Conservation (phyloP, 2,888 invertebrate genomes). For the Linnaemya tessellans region DNA sequence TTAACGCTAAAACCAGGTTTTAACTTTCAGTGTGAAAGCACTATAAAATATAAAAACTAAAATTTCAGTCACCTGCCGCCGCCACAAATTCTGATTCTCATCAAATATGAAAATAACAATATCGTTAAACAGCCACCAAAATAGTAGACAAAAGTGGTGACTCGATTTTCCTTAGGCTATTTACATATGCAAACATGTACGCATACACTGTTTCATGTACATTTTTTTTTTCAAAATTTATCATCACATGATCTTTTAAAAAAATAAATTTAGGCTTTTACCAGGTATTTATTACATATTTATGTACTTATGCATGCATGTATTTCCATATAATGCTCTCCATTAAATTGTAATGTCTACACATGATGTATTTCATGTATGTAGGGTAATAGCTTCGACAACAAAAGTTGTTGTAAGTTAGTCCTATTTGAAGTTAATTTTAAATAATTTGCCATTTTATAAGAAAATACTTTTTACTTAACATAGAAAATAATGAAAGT, state of each 20-base stretch:
- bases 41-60: too few relatives aligned
- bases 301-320: constrained; percentile 4
- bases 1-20: too few relatives aligned
- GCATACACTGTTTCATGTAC: neutral
- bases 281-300: constrained; percentile 13
- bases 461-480: constrained; percentile 70
- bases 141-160: too few relatives aligned
- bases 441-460: constrained; percentile 78
- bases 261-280: constrained; percentile 33
- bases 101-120: too few relatives aligned
- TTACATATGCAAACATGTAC: too few relatives aligned
- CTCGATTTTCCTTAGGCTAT: too few relatives aligned
- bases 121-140: too few relatives aligned
- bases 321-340: constrained; percentile 13
- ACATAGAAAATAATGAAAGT: constrained; percentile 81
- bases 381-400: constrained; percentile 34
- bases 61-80: too few relatives aligned
- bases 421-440: constrained; percentile 56
- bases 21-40: too few relatives aligned
- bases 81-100: too few relatives aligned
- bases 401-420: constrained; percentile 50
- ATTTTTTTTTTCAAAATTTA: neutral
- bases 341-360: constrained; percentile 13
- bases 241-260: neutral
- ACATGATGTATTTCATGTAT: neutral